Percentiles rank a stretch among this genome's conserved stretches.
Conservation (phyloP, 2,797 vertebrate genomes). For the Coendou prehensilis region DNA sequence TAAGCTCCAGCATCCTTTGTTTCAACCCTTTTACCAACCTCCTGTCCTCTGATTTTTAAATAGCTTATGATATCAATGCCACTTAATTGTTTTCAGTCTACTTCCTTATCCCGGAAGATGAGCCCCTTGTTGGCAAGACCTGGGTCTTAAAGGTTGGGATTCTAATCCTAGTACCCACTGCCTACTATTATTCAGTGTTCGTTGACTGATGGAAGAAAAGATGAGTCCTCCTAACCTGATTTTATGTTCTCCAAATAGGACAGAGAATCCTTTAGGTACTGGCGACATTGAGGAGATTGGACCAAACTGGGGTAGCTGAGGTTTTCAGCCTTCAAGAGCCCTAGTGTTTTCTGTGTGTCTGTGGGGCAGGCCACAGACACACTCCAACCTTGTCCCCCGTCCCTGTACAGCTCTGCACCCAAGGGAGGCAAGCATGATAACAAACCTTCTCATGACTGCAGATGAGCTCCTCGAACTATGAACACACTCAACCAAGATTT, state of each 20-base stretch:
- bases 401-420: not conserved
- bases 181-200: not conserved
- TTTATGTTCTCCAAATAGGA: not conserved
- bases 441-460: not conserved
- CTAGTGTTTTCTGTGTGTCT: not conserved
- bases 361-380: too few species aligned
- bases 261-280: not conserved
- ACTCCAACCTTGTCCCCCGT: not conserved
- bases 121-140: not conserved
- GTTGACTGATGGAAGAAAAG: not conserved
- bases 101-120: not conserved
- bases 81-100: not conserved
- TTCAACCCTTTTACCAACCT: not conserved
- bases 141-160: not conserved
- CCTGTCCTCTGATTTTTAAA: not conserved
- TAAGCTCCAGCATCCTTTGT: not conserved
- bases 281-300: not conserved
- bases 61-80: not conserved
- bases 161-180: not conserved
- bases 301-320: not conserved
- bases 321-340: not conserved
- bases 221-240: too few species aligned
- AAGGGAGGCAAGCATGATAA: not conserved
- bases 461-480: not conserved
- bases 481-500: not conserved